Conservation (phyloP, 1,140 invertebrate species). For the Pemphigus obesinymphae region DNA sequence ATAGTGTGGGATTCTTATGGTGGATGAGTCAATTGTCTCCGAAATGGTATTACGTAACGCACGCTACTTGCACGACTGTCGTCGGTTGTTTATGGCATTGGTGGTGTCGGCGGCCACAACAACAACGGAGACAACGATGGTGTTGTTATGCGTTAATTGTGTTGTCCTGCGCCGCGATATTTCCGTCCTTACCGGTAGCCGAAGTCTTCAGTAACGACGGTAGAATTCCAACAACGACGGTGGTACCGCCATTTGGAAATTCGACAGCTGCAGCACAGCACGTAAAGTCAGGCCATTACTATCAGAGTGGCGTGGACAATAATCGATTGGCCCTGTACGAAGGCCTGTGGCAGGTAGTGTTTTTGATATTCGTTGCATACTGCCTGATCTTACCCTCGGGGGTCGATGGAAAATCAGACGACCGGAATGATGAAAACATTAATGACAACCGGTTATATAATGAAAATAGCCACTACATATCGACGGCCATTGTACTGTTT, state of each 20-base stretch:
- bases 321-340: constrained; percentile 7
- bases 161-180: background rate
- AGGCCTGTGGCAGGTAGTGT: background rate
- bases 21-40: background rate
- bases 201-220: background rate
- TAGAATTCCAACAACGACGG: background rate
- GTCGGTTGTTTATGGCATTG: background rate
- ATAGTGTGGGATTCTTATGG: background rate
- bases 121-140: background rate
- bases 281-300: too few relatives aligned
- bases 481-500: background rate
- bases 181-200: background rate
- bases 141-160: background rate
- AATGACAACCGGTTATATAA: background rate
- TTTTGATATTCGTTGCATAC: constrained; percentile 7
- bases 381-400: background rate
- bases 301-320: background rate
- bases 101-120: background rate
- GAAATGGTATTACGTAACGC: background rate
- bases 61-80: background rate
- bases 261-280: background rate
- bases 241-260: background rate
- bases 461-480: background rate
- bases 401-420: background rate
- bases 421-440: background rate